A percentile compares a stretch with the other conserved stretches of the same genome.
phyloP scores from a whole-genome alignment of 2,888 invertebrate genomes.

The Chouioia cunea region DNA sequence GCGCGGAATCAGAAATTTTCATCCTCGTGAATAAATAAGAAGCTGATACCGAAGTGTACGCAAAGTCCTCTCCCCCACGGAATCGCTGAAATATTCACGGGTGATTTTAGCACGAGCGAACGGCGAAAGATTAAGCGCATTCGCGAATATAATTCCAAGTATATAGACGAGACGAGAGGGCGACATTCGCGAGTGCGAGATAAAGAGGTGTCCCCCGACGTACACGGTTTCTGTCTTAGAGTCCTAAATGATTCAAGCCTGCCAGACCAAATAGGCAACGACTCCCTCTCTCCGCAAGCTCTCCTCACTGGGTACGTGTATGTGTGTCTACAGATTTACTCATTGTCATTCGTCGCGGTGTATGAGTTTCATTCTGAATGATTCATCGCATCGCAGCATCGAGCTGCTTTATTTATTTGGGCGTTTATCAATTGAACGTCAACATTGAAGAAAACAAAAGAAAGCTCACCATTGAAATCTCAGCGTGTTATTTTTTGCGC shows the following conservation, averaged over 20 bases:
- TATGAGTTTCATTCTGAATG: too few species aligned
- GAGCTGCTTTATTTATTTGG: too few species aligned
- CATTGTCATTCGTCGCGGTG: too few species aligned
- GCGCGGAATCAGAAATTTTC: too few species aligned
- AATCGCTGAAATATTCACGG: constrained; percentile 49
- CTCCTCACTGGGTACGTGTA: too few species aligned
- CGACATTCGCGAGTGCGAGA: constrained; percentile 7
- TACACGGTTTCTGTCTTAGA: constrained; percentile 64
- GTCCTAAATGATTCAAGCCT: constrained; percentile 61
- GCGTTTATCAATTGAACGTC: too few species aligned
- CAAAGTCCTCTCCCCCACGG: neutral
- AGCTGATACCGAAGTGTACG: constrained; percentile 28
- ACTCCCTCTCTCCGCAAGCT: neutral
- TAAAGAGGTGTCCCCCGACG: constrained; percentile 49
- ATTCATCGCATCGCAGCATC: too few species aligned
- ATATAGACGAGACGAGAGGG: constrained; percentile 44
- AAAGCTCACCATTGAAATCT: too few species aligned
- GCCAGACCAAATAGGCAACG: constrained; percentile 52
- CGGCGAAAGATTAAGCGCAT: constrained; percentile 49
- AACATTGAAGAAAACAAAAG: too few species aligned
- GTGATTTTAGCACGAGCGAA: constrained; percentile 47
- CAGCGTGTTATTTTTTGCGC: too few species aligned
- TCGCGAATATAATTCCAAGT: constrained; percentile 56
- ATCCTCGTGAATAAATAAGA: constrained; percentile 47
- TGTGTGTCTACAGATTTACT: too few species aligned